These are phyloP conservation scores for Neuroterus valhalla DNA, from an alignment of 1,140 invertebrate species.

Conservation along the genomic window DNA sequence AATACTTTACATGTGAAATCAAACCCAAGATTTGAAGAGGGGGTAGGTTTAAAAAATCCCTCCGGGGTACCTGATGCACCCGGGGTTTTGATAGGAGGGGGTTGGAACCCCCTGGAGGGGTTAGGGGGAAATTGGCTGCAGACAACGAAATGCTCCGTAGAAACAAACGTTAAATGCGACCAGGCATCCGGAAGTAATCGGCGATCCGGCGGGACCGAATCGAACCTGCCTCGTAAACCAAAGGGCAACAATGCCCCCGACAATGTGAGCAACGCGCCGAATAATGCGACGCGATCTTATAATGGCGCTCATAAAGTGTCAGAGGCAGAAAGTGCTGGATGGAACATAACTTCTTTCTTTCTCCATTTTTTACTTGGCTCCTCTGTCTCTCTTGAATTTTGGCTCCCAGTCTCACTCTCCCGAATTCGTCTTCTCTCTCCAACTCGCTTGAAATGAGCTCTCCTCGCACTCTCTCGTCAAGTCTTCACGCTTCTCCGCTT, in stretches of 20 bases:
- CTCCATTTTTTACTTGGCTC: constrained; percentile 35
- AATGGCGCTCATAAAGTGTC: constrained; percentile 60
- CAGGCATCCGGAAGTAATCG: constrained; percentile 65
- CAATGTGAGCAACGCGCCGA: constrained; percentile 61
- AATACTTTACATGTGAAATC: constrained; percentile 10
- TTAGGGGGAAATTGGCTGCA: constrained; percentile 39
- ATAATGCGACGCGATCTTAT: constrained; percentile 57
- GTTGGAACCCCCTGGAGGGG: neutral
- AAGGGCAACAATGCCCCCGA: constrained; percentile 57
- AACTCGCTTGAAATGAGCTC: neutral
- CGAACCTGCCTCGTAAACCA: constrained; percentile 65
- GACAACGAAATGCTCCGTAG: constrained; percentile 44
- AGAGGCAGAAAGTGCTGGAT: constrained; percentile 36
- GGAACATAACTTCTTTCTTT: constrained; percentile 4
- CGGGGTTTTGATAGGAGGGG: neutral
- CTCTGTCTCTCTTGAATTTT: constrained; percentile 31
- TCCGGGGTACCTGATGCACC: constrained; percentile 9
- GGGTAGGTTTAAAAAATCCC: neutral
- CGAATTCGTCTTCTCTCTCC: neutral
- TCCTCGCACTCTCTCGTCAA: constrained; percentile 35
- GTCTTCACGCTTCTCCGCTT: constrained; percentile 17
- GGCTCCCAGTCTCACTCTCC: constrained; percentile 20
- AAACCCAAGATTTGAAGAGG: neutral
- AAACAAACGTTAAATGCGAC: constrained; percentile 64
- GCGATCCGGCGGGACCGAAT: constrained; percentile 51